A percentile compares a stretch with the other conserved stretches of the same genome.
These are phyloP conservation scores for Hedya salicella DNA, from an alignment of 2,888 invertebrate genomes.

Conservation along the genomic window DNA sequence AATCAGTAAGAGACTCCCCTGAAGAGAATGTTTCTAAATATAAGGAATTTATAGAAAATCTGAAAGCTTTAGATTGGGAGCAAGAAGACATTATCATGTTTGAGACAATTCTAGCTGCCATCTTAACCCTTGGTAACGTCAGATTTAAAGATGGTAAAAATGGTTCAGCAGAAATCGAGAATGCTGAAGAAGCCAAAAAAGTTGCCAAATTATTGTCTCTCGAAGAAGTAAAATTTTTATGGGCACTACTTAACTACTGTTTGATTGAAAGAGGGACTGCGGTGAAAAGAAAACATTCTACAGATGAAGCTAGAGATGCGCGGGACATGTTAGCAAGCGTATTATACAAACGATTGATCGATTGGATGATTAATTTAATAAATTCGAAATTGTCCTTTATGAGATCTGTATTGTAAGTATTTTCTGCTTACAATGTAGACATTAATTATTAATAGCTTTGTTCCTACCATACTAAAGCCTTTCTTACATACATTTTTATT, in stretches of 20 bases:
- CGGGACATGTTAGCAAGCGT: conserved; percentile 94
- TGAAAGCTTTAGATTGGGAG: conserved; percentile 89
- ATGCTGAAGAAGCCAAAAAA: conserved; percentile 88
- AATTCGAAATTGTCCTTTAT: conserved; percentile 93
- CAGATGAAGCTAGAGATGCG: conserved; percentile 92
- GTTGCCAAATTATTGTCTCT: conserved; percentile 91
- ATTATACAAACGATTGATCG: conserved; percentile 92
- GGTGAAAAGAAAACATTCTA: conserved; percentile 87
- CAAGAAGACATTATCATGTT: conserved; percentile 89
- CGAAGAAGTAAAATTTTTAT: conserved; percentile 92
- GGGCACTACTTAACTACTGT: conserved; percentile 95
- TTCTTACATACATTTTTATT: conserved; percentile 40
- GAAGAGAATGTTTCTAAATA: conserved; percentile 87
- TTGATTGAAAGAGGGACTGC: conserved; percentile 90
- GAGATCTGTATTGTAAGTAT: conserved; percentile 93
- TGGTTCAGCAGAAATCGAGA: conserved; percentile 89
- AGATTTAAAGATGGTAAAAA: conserved; percentile 88
- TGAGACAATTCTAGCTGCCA: conserved; percentile 89
- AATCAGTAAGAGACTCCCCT: conserved; percentile 87
- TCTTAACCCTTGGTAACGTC: conserved; percentile 92
- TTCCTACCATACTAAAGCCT: conserved; percentile 7
- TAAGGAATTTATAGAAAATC: conserved; percentile 86
- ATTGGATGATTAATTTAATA: conserved; percentile 94
- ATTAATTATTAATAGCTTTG: conserved; percentile 32
- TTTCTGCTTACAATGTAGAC: conserved; percentile 26